Conservation (phyloP, 2,888 invertebrate species). For the Geophilus truncorum region DNA sequence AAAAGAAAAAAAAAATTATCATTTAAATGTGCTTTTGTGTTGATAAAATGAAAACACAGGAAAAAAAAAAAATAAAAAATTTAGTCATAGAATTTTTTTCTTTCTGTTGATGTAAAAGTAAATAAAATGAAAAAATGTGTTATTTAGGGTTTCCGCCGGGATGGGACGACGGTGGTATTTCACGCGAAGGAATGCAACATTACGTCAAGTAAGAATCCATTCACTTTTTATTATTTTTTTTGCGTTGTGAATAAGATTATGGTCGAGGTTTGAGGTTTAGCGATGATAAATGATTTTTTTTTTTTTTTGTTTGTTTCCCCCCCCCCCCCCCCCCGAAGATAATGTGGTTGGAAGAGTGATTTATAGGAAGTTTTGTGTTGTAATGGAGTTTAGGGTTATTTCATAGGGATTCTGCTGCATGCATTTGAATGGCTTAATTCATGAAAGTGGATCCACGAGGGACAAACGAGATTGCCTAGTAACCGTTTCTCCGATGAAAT, state of each 20-base stretch:
- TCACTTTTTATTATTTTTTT: not conserved
- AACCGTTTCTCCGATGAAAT: not conserved
- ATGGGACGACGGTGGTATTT: not conserved
- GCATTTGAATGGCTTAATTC: slow-evolving; percentile 24
- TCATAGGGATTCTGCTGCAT: not conserved
- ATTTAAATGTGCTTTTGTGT: not conserved
- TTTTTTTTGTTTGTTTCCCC: not conserved
- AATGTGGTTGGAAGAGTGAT: not conserved
- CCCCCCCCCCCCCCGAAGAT: too few relatives aligned
- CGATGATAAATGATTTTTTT: not conserved
- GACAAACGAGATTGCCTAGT: not conserved
- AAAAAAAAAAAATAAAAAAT: not conserved
- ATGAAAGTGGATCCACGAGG: not conserved
- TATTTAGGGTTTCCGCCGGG: not conserved
- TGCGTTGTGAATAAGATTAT: not conserved
- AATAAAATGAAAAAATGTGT: not conserved
- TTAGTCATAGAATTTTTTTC: too few relatives aligned
- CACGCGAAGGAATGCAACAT: not conserved
- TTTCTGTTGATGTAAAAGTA: not conserved
- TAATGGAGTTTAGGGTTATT: not conserved
- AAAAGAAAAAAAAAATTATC: not conserved
- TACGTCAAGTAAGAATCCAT: not conserved
- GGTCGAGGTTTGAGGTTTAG: not conserved
- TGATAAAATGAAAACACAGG: not conserved
- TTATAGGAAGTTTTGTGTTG: not conserved